phyloP scores from a whole-genome alignment of 2,888 invertebrate species.

The Cylindroiulus punctatus region DNA sequence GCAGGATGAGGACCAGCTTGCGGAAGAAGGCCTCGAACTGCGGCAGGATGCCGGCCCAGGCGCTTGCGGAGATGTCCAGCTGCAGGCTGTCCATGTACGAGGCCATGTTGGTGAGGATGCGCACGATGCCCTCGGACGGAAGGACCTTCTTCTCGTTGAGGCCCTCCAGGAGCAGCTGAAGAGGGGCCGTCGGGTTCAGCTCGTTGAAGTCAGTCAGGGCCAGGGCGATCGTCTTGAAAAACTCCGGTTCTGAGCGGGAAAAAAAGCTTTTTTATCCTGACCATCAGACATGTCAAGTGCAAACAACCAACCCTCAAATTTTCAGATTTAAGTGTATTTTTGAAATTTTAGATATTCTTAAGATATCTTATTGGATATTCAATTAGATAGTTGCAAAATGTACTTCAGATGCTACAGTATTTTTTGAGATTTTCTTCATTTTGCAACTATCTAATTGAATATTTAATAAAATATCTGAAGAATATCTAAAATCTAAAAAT shows the following conservation, averaged over 20 bases:
- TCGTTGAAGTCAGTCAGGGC: conserved; percentile 96
- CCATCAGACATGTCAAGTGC: no score
- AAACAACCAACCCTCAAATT: no score
- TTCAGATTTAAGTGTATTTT: no score
- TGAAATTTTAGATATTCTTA: no score
- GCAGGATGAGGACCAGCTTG: conserved; percentile 72
- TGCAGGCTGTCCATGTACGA: conserved; percentile 93
- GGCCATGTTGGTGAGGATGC: conserved; percentile 89
- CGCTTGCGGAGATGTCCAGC: conserved; percentile 76
- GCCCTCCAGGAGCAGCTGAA: conserved; percentile 88
- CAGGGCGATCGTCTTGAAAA: conserved; percentile 93
- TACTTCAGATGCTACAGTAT: no score
- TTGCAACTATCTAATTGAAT: no score
- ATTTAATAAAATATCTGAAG: no score
- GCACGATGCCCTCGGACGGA: conserved; percentile 76
- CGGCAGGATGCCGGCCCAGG: conserved; percentile 83
- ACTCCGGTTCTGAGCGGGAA: conserved; percentile 72
- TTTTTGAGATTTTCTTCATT: no score
- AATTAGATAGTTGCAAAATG: no score
- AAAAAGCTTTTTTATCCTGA: neutral
- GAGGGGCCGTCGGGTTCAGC: conserved; percentile 91
- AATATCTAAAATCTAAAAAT: no score
- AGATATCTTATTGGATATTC: no score
- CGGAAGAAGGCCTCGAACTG: conserved; percentile 89
- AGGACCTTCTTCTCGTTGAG: conserved; percentile 81